Base-by-base conservation (phyloP, 2,113 vertebrate genomes). In the Hyla sarda region DNA sequence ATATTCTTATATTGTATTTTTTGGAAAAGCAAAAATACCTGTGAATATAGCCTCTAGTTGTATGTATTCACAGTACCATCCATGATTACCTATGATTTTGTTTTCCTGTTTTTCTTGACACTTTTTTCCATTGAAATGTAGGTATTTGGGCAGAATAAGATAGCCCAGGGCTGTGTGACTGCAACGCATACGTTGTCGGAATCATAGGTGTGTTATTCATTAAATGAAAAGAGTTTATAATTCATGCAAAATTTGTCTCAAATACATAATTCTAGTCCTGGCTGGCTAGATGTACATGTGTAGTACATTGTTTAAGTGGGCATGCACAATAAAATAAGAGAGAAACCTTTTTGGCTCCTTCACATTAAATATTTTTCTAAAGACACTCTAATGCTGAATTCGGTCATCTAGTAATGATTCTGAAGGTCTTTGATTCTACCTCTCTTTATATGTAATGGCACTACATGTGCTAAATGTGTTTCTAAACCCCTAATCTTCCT, bases 401-500 rank as follows among this genome's bases (percentile, higher is more conserved):
- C 23, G 21, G 32, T 41, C 56, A 28, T 32, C 78, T 62, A 45
- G 56, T 65, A 81, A 65, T 81, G 56, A 65, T 28, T 47, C 56
- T 28, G 32, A 37, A 11, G 2, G 2, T 47, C 23, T 81, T 45
- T 34, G 60, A 65, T 81, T 81, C 30, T 65, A 62, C 30, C 25
- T 81, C 32, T 47, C 34, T 47, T 47, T 62, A 47, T 41, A 65
- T 25, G 52, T 28, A 80, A 80, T 62, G 34, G 77, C 50, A 62
- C 34, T 37, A 80, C 76, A 34, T 41, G 56, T 62, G 78, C 78
- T 65, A 81, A 81, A 81, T 62, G 37, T 81, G 78, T 65, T 81
- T 81, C 78, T 65, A 56, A 80, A 62, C 78, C 78, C 14, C n/a
- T 81, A 81, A 81, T 81, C 58, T 65, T 62, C 56, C 78, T 81